Conservation (phyloP, 2,888 invertebrate genomes). For the Dyspetes luteomarginatus region DNA sequence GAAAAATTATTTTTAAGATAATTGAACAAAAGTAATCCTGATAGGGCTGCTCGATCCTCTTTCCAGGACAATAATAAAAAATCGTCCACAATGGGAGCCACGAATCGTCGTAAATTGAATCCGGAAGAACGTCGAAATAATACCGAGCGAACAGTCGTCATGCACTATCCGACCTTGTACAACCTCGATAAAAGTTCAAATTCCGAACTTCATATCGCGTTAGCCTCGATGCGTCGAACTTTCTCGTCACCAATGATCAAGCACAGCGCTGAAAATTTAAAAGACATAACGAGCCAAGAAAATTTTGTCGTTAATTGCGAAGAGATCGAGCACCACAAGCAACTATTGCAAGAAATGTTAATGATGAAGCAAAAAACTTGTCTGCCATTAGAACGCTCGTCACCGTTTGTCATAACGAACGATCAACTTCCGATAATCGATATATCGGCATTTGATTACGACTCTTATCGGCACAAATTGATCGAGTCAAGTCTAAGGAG, state of each 20-base stretch:
- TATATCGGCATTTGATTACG: slow-evolving; percentile 74
- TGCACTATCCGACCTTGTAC: slow-evolving; percentile 72
- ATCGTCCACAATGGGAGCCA: slow-evolving; percentile 31
- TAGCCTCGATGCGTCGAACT: slow-evolving; percentile 64
- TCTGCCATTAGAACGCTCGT: slow-evolving; percentile 68
- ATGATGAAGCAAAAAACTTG: slow-evolving; percentile 46
- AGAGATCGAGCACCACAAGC: slow-evolving; percentile 22
- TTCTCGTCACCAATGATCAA: slow-evolving; percentile 71
- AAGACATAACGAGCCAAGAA: background rate
- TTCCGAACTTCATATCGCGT: slow-evolving; percentile 68
- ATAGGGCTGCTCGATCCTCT: too few species aligned
- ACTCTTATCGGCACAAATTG: slow-evolving; percentile 74
- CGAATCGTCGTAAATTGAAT: slow-evolving; percentile 23
- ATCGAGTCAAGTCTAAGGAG: slow-evolving; percentile 74
- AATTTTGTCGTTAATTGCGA: background rate
- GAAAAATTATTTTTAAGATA: too few species aligned
- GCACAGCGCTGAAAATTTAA: slow-evolving; percentile 42
- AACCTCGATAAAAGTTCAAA: slow-evolving; percentile 72
- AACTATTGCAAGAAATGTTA: slow-evolving; percentile 8
- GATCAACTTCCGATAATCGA: slow-evolving; percentile 71
- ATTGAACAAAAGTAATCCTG: too few species aligned
- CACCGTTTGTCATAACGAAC: slow-evolving; percentile 69
- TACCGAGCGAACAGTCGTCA: slow-evolving; percentile 68
- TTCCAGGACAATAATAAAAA: slow-evolving; percentile 55
- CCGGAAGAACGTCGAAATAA: slow-evolving; percentile 22